A percentile compares a stretch with the other conserved stretches of the same genome.
Conservation (phyloP, 2,797 vertebrate species). For the Buceros bicornis region DNA sequence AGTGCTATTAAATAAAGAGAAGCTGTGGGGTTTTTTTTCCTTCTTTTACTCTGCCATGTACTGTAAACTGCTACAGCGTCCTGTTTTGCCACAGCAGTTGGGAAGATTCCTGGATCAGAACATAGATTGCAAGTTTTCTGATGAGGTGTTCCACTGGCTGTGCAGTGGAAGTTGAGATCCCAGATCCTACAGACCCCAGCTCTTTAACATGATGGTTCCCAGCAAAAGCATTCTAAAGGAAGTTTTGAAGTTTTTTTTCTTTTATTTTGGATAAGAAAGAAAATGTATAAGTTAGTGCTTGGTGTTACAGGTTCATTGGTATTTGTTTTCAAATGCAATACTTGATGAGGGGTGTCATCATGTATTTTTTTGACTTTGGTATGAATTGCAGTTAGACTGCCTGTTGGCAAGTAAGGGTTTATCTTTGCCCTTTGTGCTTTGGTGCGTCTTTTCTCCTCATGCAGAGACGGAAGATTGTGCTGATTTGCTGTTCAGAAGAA, state of each 20-base stretch:
- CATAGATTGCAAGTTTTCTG: neutral
- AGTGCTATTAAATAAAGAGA: neutral
- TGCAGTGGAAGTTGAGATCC: neutral
- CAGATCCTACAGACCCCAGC: neutral
- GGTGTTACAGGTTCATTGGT: neutral
- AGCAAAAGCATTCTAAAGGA: neutral
- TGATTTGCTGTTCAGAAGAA: neutral
- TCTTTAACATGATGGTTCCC: neutral
- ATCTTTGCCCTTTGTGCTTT: neutral
- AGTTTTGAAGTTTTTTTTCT: neutral
- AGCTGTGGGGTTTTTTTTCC: neutral
- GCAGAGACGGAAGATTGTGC: neutral
- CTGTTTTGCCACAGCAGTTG: neutral
- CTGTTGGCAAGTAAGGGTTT: neutral
- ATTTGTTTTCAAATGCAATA: neutral
- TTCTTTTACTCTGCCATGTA: neutral
- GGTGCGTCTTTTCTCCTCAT: neutral
- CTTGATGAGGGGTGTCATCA: rapidly evolving
- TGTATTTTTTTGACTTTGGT: neutral
- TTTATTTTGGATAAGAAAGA: neutral
- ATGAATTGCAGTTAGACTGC: neutral
- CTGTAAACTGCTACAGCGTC: neutral
- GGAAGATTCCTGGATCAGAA: neutral
- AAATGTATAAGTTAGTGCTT: neutral
- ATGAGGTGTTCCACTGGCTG: rapidly evolving